These are phyloP conservation scores for Watersipora subatra DNA, from an alignment of 1,140 invertebrate species.

Conservation along the genomic window DNA sequence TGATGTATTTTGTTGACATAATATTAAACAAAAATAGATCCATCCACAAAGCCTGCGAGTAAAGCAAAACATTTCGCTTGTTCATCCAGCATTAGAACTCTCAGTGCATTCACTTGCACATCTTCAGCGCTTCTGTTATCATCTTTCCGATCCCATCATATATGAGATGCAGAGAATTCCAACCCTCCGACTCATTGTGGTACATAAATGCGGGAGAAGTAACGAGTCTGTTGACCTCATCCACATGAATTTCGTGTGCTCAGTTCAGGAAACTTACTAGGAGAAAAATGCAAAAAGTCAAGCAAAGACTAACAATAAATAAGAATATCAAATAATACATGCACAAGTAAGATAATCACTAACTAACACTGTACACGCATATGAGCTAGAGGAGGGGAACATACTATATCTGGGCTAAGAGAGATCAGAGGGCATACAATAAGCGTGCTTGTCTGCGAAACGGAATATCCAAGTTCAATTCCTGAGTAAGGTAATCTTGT, in stretches of 20 bases:
- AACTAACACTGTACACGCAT: background rate
- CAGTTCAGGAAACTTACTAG: too few species aligned
- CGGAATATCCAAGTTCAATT: too few species aligned
- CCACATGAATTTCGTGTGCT: conserved; percentile 42
- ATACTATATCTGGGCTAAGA: too few species aligned
- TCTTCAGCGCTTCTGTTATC: conserved; percentile 36
- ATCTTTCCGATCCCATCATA: conserved; percentile 48
- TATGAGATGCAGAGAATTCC: conserved; percentile 42
- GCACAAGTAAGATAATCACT: background rate
- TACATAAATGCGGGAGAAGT: conserved; percentile 53
- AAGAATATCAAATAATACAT: background rate
- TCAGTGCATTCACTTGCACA: conserved; percentile 23
- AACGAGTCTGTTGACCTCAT: conserved; percentile 44
- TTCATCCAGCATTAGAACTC: too few species aligned
- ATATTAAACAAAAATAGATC: too few species aligned
- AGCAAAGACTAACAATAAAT: background rate
- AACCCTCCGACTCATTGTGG: conserved; percentile 7
- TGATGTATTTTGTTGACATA: too few species aligned
- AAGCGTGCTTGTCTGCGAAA: too few species aligned
- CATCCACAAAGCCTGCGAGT: too few species aligned
- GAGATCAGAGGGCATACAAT: too few species aligned
- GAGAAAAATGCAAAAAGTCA: too few species aligned
- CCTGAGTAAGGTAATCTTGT: too few species aligned
- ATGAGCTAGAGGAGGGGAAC: background rate
- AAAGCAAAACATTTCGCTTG: too few species aligned